Evolutionary conservation across 2,797 vertebrate genomes (phyloP).

Genomic region (Coendou prehensilis): DNA sequence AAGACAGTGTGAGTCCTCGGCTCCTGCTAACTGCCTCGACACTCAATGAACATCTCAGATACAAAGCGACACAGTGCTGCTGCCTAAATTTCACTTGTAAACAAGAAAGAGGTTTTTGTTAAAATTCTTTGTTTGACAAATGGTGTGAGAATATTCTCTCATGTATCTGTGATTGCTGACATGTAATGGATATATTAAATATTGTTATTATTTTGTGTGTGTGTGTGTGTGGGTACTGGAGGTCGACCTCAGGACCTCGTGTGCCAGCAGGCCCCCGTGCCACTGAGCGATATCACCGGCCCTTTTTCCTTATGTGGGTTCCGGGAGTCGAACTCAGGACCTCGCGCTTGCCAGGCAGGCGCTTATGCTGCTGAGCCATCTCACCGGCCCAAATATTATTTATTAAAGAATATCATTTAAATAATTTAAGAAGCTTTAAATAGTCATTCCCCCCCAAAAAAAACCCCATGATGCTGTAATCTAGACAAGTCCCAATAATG

Average conservation of each 20-base stretch:
- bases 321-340: too few species aligned
- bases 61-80: not conserved
- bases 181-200: not conserved
- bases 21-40: not conserved
- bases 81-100: not conserved
- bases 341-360: too few species aligned
- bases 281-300: too few species aligned
- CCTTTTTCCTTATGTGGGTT: too few species aligned
- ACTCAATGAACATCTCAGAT: too few species aligned
- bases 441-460: not conserved
- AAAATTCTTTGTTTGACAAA: not conserved
- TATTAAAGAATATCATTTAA: not conserved
- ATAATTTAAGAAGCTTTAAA: constrained; percentile 42
- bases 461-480: not conserved
- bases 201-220: too few species aligned
- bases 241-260: too few species aligned
- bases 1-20: not conserved
- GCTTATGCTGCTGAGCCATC: too few species aligned
- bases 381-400: not conserved
- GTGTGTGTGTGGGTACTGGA: too few species aligned
- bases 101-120: not conserved
- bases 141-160: not conserved
- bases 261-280: too few species aligned
- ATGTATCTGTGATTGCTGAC: not conserved
- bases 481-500: not conserved